Evolutionary conservation across 2,797 vertebrate species (phyloP), one percentile per base, ranked within the genome.

Genomic region (Spinus pinus): DNA sequence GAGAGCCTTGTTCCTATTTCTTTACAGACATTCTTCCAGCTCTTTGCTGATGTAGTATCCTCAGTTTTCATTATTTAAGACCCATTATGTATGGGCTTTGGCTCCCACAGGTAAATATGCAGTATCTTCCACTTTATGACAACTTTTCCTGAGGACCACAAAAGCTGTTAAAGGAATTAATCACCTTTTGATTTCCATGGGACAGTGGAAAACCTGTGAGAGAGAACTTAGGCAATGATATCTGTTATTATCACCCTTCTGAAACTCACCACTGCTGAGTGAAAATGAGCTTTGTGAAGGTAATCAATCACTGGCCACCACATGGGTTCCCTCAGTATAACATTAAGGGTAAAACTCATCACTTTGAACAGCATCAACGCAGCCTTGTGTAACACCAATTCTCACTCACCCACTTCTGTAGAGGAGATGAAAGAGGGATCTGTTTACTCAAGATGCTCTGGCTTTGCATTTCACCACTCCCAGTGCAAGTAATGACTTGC

Each of bases 271-370:
- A 93, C 94, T 51, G 85, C 95, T 90, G 80, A 73, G 95, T 53
- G 94, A 95, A 96, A 96, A 96, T 94, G 87, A 96, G 94, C 87
- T 95, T 94, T 94, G 82, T 95, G 96, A 93, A 90, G 91, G 90
- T 91, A 93, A 94, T 94, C 89, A 95, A 84, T 95, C 89, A 50
- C 77, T 86, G 91, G 89, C 88, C 93, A 93, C 91, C 94, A 81
- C 93, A 75, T 90, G 87, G 75, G 85, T 57, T 96, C 82, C 94
- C 77, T 97, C 73, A 2, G 31, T 93, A 77, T 94, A 94, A 83
- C 82, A 90, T 88, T 90, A 91, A 96, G 89, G 66, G 82, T 96
- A 86, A 90, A 94, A 93, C 85, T 90, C 91, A 88, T 82, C 92
- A 58, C 92, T 94, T 93, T 94, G 91, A 96, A 95, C 87, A 93